phyloP scores from a whole-genome alignment of 37 sponge, comb jelly and placozoan genomes.

The Crambe crambe region DNA sequence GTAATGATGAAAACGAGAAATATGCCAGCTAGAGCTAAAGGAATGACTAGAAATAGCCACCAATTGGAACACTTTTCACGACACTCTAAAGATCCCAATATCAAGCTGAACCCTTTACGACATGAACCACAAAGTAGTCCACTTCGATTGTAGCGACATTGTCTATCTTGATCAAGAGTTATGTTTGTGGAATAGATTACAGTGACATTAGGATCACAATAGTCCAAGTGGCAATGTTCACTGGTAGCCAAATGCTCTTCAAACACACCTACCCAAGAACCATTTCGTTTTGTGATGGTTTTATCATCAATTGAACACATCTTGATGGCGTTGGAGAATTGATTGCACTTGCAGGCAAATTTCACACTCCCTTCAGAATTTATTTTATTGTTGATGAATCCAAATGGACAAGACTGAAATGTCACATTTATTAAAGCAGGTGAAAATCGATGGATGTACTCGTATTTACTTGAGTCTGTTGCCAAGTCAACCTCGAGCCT shows the following conservation, averaged over 20 bases:
- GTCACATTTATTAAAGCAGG: not conserved
- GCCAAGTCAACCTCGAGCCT: too few species aligned
- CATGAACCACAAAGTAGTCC: conserved; percentile 56
- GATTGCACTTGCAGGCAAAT: not conserved
- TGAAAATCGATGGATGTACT: too few species aligned
- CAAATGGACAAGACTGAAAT: not conserved
- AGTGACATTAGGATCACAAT: not conserved
- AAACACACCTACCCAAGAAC: not conserved
- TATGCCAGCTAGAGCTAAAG: conserved; percentile 29
- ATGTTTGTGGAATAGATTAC: not conserved
- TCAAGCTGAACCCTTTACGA: conserved; percentile 15
- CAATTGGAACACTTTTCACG: not conserved
- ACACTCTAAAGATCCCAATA: conserved; percentile 32
- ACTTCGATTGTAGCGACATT: conserved; percentile 43
- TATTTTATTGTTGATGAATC: not conserved
- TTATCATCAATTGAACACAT: not conserved
- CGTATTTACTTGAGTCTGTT: too few species aligned
- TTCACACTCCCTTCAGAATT: not conserved
- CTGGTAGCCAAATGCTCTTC: not conserved
- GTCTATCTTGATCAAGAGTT: conserved; percentile 13
- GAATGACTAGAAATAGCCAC: not conserved
- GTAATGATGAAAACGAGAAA: conserved; percentile 25
- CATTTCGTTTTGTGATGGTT: not conserved
- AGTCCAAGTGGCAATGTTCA: conserved; percentile 16
- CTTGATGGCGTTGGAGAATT: not conserved